Conservation (phyloP, 2,888 invertebrate genomes). For the Ectemnius cavifrons region DNA sequence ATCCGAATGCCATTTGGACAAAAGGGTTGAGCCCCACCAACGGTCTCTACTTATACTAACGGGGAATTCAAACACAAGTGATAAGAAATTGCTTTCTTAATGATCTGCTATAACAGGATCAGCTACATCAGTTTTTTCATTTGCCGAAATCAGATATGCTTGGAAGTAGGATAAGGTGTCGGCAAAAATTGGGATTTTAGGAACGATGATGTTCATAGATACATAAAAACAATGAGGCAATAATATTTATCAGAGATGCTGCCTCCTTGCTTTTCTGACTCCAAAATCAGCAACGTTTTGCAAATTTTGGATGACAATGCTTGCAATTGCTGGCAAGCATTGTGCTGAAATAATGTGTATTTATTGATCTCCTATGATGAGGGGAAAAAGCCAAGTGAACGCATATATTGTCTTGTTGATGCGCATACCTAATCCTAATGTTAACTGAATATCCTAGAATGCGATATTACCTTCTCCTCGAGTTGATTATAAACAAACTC, state of each 20-base stretch:
- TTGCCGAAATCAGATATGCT: conserved; percentile 55
- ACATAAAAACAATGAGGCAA: conserved; percentile 55
- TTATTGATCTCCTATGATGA: conserved; percentile 75
- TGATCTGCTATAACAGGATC: conserved; percentile 56
- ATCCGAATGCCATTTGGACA: conserved; percentile 78
- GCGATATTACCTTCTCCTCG: conserved; percentile 89
- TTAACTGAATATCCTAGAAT: conserved; percentile 25
- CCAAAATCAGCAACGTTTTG: conserved; percentile 59
- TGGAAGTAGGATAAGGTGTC: conserved; percentile 39
- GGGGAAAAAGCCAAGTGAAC: conserved; percentile 78
- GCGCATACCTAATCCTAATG: conserved; percentile 33
- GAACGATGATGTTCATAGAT: conserved; percentile 49
- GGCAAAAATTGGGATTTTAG: conserved; percentile 39
- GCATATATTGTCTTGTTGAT: conserved; percentile 59
- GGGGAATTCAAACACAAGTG: conserved; percentile 78
- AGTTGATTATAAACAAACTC: conserved; percentile 99
- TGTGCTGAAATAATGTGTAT: conserved; percentile 75
- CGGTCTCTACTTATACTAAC: conserved; percentile 78
- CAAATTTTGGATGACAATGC: conserved; percentile 54
- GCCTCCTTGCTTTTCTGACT: conserved; percentile 60
- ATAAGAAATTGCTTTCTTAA: conserved; percentile 68
- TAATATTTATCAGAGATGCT: conserved; percentile 35
- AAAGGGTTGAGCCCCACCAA: conserved; percentile 77
- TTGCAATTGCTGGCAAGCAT: conserved; percentile 54
- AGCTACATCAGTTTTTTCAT: conserved; percentile 61